Conservation (phyloP, 1,140 invertebrate genomes). For the Onthophagus taurus region DNA sequence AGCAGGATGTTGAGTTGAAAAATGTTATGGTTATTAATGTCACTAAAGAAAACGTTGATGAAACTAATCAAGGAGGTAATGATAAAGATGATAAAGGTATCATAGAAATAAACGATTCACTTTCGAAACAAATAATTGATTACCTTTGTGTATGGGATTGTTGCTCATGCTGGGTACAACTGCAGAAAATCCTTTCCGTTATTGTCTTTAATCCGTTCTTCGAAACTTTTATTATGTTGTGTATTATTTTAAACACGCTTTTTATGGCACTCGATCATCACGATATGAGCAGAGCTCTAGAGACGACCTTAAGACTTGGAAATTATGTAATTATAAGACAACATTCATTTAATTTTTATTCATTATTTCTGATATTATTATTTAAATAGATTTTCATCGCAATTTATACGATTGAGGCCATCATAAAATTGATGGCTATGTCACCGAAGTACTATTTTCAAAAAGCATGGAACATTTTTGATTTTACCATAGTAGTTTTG, state of each 20-base stretch:
- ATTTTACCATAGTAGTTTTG: slow-evolving; percentile 94
- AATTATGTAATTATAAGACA: slow-evolving; percentile 76
- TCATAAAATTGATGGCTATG: slow-evolving; percentile 90
- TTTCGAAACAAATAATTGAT: slow-evolving; percentile 72
- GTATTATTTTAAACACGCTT: slow-evolving; percentile 94
- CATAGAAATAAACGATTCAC: slow-evolving; percentile 76
- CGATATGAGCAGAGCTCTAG: slow-evolving; percentile 82
- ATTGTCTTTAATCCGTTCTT: slow-evolving; percentile 97
- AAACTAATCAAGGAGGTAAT: slow-evolving; percentile 77
- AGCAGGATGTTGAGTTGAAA: slow-evolving; percentile 65
- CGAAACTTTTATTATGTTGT: slow-evolving; percentile 95
- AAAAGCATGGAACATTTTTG: slow-evolving; percentile 98
- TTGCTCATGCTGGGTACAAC: slow-evolving; percentile 80
- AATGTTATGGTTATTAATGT: slow-evolving; percentile 97
- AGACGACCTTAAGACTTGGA: slow-evolving; percentile 72
- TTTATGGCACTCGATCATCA: slow-evolving; percentile 98
- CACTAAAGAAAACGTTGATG: slow-evolving; percentile 89
- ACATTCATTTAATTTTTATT: background rate
- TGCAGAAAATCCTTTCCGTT: slow-evolving; percentile 80
- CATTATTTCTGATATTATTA: slow-evolving; percentile 12
- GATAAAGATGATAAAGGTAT: slow-evolving; percentile 84
- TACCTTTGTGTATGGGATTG: slow-evolving; percentile 97
- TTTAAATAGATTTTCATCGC: slow-evolving; percentile 88
- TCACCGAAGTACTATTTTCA: slow-evolving; percentile 96
- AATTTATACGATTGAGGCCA: slow-evolving; percentile 95